Percentiles rank a stretch among this genome's conserved stretches.
Conservation (phyloP, 1,140 invertebrate genomes). For the Ectropis grisescens region DNA sequence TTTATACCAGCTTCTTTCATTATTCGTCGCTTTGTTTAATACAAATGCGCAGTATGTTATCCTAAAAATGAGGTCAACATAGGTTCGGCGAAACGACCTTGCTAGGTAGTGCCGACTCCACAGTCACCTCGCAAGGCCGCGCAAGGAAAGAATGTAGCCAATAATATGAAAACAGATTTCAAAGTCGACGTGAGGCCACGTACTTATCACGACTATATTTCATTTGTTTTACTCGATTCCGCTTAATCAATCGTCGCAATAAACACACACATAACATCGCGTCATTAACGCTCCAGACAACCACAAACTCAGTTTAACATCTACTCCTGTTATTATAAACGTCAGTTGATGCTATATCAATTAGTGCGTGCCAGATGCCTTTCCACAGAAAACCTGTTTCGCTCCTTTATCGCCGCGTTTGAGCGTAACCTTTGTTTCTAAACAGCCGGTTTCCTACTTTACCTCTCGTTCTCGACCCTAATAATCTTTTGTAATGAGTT, state of each 20-base stretch:
- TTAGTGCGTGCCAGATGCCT: conserved; percentile 60
- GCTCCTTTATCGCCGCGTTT: conserved; percentile 28
- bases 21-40: conserved; percentile 1
- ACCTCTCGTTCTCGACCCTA: not conserved
- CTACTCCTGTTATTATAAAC: conserved; percentile 34
- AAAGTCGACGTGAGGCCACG: too few species aligned
- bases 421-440: conserved; percentile 36
- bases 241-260: too few species aligned
- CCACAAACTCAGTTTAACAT: too few species aligned
- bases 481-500: not conserved
- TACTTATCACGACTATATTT: too few species aligned
- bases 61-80: conserved; percentile 11
- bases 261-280: too few species aligned
- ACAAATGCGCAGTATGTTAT: conserved; percentile 4
- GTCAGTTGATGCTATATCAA: conserved; percentile 49
- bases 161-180: conserved; percentile 1
- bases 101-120: conserved; percentile 6
- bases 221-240: too few species aligned
- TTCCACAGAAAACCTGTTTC: conserved; percentile 50
- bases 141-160: conserved; percentile 3
- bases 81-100: conserved; percentile 10
- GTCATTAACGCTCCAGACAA: too few species aligned
- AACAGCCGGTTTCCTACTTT: conserved; percentile 11
- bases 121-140: conserved; percentile 6
- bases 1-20: conserved; percentile 22